These are phyloP conservation scores for Acanthopleura granulata DNA, from an alignment of 2,888 invertebrate genomes.

Conservation along the genomic window DNA sequence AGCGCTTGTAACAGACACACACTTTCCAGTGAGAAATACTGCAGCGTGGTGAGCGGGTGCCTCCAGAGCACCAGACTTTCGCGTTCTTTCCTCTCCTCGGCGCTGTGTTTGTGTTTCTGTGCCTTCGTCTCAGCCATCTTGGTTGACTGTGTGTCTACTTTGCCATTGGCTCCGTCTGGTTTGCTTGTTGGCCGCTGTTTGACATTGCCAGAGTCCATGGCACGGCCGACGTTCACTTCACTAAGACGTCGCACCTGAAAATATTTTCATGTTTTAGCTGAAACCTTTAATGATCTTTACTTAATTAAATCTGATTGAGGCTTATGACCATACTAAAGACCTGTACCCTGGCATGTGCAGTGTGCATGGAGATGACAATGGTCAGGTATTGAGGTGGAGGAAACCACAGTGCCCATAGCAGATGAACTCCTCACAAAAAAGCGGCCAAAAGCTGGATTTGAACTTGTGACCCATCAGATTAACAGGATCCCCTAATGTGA, in stretches of 20 bases:
- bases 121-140: slow-evolving; percentile 26
- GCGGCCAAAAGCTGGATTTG: too few relatives aligned
- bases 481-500: too few relatives aligned
- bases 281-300: too few relatives aligned
- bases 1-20: slow-evolving; percentile 76
- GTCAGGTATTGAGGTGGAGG: too few relatives aligned
- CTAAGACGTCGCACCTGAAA: background rate
- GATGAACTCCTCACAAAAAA: too few relatives aligned
- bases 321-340: too few relatives aligned
- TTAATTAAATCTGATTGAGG: too few relatives aligned
- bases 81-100: slow-evolving; percentile 47
- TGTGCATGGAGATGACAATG: too few relatives aligned
- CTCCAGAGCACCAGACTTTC: slow-evolving; percentile 81
- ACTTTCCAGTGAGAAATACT: slow-evolving; percentile 84
- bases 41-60: slow-evolving; percentile 82
- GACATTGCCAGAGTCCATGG: background rate
- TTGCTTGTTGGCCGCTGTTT: background rate
- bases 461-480: too few relatives aligned
- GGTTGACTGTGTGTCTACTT: slow-evolving; percentile 30
- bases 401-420: too few relatives aligned
- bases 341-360: too few relatives aligned
- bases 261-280: too few relatives aligned
- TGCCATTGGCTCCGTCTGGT: slow-evolving; percentile 40
- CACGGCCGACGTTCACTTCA: background rate
- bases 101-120: slow-evolving; percentile 23